Evolutionary conservation across 2,113 vertebrate species (phyloP).

Genomic region (Cranoglanis bouderius): DNA sequence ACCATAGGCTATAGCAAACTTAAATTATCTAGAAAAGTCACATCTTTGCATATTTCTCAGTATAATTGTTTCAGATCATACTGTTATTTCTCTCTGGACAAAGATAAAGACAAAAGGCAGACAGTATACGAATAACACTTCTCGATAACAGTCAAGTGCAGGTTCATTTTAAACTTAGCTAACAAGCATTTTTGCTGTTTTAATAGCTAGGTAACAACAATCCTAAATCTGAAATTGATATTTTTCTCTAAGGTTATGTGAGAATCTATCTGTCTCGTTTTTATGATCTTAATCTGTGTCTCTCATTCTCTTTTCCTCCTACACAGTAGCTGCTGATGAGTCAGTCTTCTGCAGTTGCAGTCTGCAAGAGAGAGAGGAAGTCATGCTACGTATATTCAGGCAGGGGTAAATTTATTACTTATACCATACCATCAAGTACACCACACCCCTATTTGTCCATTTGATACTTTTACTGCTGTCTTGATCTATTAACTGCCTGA

Average conservation of each 20-base stretch:
- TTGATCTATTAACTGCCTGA: neutral
- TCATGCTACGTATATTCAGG: constrained; percentile 15
- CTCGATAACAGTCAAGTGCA: neutral
- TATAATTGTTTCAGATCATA: neutral
- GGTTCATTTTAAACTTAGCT: neutral
- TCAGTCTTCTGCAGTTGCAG: constrained; percentile 38
- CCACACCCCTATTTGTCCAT: neutral
- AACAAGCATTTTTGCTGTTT: neutral
- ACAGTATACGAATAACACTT: neutral
- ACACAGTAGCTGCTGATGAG: constrained; percentile 46
- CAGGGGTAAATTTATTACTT: neutral
- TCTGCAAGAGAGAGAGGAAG: constrained; percentile 12
- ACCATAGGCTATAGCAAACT: neutral
- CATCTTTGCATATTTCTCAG: neutral
- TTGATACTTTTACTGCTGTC: constrained; percentile 1
- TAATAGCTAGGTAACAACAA: neutral
- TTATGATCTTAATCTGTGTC: constrained; percentile 14
- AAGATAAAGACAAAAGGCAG: neutral
- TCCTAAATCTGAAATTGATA: neutral
- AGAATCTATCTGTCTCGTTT: neutral
- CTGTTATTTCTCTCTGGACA: no score
- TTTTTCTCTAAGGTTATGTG: neutral
- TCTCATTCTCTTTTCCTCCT: constrained; percentile 41
- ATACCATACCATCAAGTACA: neutral
- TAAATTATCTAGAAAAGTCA: neutral